Conservation (phyloP, 1,140 invertebrate species). For the Doryteuthis pealeii region DNA sequence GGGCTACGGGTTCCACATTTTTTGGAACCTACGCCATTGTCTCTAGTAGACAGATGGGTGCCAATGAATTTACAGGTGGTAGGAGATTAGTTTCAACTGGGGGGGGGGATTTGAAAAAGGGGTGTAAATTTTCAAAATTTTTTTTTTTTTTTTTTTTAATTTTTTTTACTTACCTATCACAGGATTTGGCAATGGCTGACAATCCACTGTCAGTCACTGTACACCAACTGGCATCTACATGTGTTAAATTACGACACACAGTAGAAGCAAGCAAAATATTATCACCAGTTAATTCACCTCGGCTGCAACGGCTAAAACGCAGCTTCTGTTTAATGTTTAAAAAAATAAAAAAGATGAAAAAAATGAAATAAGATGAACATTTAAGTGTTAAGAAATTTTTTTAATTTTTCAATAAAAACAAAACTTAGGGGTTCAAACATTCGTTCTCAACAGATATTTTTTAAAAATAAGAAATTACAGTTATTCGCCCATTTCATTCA, state of each 20-base stretch:
- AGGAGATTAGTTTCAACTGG: too few species aligned
- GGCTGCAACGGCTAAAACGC: constrained; percentile 51
- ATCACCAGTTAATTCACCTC: constrained; percentile 52
- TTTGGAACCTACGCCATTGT: too few species aligned
- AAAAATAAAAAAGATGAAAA: constrained; percentile 11
- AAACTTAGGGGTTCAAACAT: background rate
- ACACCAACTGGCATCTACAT: constrained; percentile 56
- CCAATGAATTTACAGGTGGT: too few species aligned
- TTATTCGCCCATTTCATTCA: too few species aligned
- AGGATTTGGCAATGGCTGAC: constrained; percentile 45
- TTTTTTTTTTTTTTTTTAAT: too few species aligned
- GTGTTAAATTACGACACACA: constrained; percentile 49
- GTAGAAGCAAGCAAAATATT: constrained; percentile 50
- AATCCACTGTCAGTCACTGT: constrained; percentile 51
- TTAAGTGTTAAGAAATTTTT: background rate
- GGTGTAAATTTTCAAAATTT: too few species aligned
- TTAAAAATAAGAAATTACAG: too few species aligned
- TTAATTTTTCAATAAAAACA: background rate
- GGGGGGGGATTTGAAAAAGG: too few species aligned
- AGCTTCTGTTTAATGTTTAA: constrained; percentile 41
- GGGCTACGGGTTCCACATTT: too few species aligned
- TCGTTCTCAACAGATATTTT: too few species aligned
- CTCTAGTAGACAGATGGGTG: too few species aligned
- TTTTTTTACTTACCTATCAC: constrained; percentile 49
- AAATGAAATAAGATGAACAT: background rate